These are phyloP conservation scores for Toxostoma redivivum DNA, from an alignment of 2,113 vertebrate genomes.

Conservation along the genomic window DNA sequence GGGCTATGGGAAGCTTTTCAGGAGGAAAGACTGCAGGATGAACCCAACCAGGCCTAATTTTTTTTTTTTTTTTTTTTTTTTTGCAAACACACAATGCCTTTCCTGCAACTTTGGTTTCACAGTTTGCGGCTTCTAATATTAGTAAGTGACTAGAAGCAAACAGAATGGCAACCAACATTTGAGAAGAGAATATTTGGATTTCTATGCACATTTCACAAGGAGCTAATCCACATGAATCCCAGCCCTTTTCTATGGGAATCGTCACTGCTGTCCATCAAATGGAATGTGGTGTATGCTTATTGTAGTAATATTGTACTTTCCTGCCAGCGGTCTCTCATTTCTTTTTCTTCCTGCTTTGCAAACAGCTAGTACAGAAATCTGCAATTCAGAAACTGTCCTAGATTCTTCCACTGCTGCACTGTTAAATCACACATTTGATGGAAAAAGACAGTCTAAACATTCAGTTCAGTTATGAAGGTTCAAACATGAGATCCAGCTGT, in stretches of 20 bases:
- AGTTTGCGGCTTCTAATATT: not conserved
- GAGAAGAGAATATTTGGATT: not conserved
- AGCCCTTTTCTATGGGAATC: not conserved
- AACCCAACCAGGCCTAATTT: not conserved
- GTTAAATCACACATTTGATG: constrained; percentile 46
- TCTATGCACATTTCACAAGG: not conserved
- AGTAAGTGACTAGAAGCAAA: constrained; percentile 15
- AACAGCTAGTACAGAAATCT: not conserved
- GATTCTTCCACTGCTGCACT: constrained; percentile 7
- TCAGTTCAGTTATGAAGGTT: not conserved
- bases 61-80: not conserved
- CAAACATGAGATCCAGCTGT: not conserved
- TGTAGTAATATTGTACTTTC: not conserved
- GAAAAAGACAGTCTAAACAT: constrained; percentile 13
- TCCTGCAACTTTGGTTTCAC: constrained; percentile 6
- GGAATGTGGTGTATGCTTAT: not conserved
- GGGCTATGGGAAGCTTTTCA: not conserved
- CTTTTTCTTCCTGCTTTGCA: constrained; percentile 1
- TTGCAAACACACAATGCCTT: not conserved
- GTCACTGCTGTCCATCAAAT: constrained; percentile 1
- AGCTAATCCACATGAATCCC: not conserved
- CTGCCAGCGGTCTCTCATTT: constrained; percentile 25
- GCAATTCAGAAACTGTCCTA: constrained; percentile 33
- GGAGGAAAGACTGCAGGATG: not conserved
- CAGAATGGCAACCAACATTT: not conserved